Percentiles rank a stretch among this genome's conserved stretches.
phyloP scores from a whole-genome alignment of 2,797 vertebrate genomes.

The Tokudaia muenninki region DNA sequence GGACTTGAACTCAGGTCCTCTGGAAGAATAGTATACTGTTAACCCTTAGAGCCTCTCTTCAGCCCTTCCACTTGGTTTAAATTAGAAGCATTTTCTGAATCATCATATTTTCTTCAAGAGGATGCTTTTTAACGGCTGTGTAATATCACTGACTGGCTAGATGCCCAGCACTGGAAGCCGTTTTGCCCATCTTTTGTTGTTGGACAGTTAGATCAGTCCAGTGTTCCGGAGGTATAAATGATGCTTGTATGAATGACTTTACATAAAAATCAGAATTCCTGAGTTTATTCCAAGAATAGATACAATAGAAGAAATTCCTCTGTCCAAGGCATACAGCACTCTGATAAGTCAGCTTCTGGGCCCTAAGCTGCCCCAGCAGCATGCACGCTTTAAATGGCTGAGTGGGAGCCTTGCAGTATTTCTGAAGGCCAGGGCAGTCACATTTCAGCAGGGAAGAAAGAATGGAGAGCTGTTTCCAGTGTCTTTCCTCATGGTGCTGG shows the following conservation, averaged over 20 bases:
- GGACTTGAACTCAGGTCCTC: not conserved
- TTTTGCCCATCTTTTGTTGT: not conserved
- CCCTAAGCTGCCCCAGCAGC: not conserved
- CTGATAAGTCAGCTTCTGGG: not conserved
- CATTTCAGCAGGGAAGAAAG: not conserved
- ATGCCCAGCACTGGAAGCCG: not conserved
- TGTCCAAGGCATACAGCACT: not conserved
- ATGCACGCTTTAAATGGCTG: not conserved
- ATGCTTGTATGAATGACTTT: not conserved
- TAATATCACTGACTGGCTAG: no score
- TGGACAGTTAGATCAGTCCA: not conserved
- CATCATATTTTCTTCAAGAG: not conserved
- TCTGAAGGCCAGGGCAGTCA: not conserved
- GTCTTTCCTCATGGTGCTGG: not conserved
- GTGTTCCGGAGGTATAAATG: not conserved
- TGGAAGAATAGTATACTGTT: not conserved
- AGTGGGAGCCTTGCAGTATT: not conserved
- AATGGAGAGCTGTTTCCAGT: not conserved
- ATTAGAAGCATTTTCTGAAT: not conserved
- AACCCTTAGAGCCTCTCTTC: not conserved
- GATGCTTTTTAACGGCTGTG: not conserved
- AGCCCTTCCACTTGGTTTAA: not conserved
- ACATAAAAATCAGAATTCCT: not conserved
- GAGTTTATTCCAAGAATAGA: not conserved
- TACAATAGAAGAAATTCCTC: not conserved